A percentile compares a stretch with the other conserved stretches of the same genome.
Evolutionary conservation across 2,797 vertebrate genomes (phyloP).

Genomic region (Luscinia luscinia): DNA sequence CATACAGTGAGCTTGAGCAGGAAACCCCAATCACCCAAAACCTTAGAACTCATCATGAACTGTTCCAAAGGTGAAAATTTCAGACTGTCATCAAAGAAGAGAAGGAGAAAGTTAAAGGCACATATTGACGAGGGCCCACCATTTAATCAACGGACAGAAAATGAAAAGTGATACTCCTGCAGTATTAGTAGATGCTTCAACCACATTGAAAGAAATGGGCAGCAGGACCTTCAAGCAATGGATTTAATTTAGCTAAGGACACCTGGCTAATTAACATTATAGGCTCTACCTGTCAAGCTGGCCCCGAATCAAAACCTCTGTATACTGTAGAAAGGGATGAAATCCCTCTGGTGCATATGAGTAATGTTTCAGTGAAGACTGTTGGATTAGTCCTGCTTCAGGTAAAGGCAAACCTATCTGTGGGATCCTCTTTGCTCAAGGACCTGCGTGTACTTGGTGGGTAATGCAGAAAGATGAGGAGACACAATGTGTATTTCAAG

Average conservation of each 20-base stretch:
- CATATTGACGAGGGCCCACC: background rate
- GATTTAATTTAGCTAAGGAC: background rate
- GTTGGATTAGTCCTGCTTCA: background rate
- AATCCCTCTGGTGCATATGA: background rate
- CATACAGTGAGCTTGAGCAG: fast-evolving
- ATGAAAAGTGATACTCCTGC: background rate
- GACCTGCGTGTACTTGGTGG: background rate
- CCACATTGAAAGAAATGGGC: background rate
- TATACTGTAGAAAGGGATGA: background rate
- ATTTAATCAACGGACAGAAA: background rate
- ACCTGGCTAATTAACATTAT: background rate
- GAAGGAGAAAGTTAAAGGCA: background rate
- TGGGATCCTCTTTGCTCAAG: background rate
- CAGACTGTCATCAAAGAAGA: background rate
- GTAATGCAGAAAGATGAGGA: background rate
- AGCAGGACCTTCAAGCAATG: fast-evolving
- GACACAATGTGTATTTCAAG: background rate
- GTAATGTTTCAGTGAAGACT: background rate
- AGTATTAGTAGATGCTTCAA: background rate
- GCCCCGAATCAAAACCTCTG: background rate
- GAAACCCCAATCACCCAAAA: background rate
- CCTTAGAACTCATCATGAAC: background rate
- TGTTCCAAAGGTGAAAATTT: background rate
- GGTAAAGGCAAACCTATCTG: background rate
- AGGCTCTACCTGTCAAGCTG: background rate